Conservation (phyloP, 2,113 vertebrate species). For the Serilophus lunatus region DNA sequence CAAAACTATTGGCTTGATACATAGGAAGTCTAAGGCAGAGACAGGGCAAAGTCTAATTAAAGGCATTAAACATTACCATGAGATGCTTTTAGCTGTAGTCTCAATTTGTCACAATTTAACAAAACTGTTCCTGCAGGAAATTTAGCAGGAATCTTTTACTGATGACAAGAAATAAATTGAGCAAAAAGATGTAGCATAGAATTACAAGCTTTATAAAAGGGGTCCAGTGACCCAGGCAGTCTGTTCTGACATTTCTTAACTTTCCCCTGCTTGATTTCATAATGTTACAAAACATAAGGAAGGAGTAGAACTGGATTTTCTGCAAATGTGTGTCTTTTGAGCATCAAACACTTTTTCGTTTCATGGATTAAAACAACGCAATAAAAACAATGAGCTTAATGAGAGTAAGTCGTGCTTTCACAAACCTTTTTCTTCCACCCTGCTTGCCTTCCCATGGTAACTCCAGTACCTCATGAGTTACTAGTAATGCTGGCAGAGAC, state of each 20-base stretch:
- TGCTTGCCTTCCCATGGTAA: not conserved
- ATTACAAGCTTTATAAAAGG: not conserved
- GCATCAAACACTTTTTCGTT: not conserved
- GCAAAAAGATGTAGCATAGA: not conserved
- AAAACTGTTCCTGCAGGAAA: not conserved
- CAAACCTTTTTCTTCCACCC: not conserved
- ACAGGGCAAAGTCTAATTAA: not conserved
- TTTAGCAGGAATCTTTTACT: not conserved
- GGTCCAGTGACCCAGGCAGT: not conserved
- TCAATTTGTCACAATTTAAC: not conserved
- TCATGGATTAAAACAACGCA: not conserved
- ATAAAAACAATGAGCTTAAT: not conserved
- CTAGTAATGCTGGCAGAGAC: not conserved
- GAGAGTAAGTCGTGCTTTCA: not conserved
- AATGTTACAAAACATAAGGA: not conserved
- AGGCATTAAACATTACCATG: not conserved
- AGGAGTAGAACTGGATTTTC: not conserved
- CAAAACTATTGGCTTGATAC: not conserved
- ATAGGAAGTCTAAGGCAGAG: not conserved
- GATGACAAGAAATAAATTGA: not conserved
- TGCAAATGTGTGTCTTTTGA: not conserved
- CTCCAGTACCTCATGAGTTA: slow-evolving; percentile 7
- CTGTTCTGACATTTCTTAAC: not conserved
- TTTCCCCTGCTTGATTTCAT: not conserved
- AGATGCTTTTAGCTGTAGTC: not conserved